Conservation (phyloP, 2,888 invertebrate genomes). For the Pantelozetes paolii region DNA sequence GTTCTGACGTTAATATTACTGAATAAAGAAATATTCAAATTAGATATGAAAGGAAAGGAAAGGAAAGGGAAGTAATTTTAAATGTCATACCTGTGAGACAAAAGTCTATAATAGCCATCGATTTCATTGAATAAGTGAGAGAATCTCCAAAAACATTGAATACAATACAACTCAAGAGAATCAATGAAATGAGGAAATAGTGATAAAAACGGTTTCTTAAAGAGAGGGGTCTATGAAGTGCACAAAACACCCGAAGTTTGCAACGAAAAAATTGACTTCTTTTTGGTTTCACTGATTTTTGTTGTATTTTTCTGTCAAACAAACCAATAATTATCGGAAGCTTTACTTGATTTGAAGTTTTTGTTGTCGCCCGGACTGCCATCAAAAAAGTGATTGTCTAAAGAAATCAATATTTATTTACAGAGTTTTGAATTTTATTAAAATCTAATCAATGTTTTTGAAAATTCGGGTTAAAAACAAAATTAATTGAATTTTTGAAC, state of each 20-base stretch:
- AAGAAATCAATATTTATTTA: too few relatives aligned
- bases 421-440: too few relatives aligned
- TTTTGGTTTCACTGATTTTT: too few relatives aligned
- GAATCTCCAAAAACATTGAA: conserved; percentile 8
- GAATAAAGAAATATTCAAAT: background rate
- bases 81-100: background rate
- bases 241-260: background rate
- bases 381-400: too few relatives aligned
- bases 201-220: background rate
- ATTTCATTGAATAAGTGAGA: background rate
- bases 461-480: too few relatives aligned
- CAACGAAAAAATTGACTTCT: background rate
- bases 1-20: background rate
- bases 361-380: too few relatives aligned
- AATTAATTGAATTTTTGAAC: too few relatives aligned
- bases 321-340: too few relatives aligned
- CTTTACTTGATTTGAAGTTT: too few relatives aligned
- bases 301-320: too few relatives aligned
- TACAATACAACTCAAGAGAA: conserved; percentile 1
- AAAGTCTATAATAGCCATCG: background rate
- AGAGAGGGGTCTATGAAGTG: background rate
- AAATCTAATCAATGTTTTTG: too few relatives aligned
- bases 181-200: background rate
- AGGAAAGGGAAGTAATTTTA: too few relatives aligned
- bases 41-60: background rate